A percentile compares a stretch with the other conserved stretches of the same genome.
phyloP scores from a whole-genome alignment of 2,113 vertebrate genomes.

The Onychostruthus taczanowskii region DNA sequence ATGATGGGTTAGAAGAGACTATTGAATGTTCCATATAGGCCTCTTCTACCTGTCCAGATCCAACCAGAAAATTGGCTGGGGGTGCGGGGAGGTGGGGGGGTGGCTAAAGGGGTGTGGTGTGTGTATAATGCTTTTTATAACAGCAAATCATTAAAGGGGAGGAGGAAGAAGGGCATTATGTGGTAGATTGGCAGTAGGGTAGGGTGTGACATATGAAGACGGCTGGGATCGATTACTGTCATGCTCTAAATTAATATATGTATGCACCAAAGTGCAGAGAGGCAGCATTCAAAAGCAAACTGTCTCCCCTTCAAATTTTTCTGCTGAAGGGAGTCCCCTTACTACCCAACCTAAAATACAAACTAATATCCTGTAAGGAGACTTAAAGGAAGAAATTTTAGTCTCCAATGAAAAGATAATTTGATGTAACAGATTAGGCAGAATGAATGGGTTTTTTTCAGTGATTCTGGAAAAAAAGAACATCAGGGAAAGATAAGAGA shows the following conservation, averaged over 20 bases:
- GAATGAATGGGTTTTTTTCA: too few relatives aligned
- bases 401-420: neutral
- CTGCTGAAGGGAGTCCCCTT: neutral
- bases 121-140: neutral
- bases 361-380: neutral
- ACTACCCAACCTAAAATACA: neutral
- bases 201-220: neutral
- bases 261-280: neutral
- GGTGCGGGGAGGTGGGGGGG: rapidly evolving
- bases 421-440: neutral
- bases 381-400: neutral
- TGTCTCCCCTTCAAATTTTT: neutral
- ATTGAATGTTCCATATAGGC: neutral
- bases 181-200: neutral
- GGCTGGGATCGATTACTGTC: neutral
- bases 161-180: neutral
- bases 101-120: rapidly evolving
- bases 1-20: neutral
- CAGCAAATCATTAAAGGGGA: rapidly evolving
- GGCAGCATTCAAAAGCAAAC: neutral
- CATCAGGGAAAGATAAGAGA: neutral
- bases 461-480: neutral
- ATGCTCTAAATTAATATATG: neutral
- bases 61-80: neutral
- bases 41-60: neutral